These are phyloP conservation scores for Sinella curviseta DNA, from an alignment of 1,140 invertebrate genomes.

Conservation along the genomic window DNA sequence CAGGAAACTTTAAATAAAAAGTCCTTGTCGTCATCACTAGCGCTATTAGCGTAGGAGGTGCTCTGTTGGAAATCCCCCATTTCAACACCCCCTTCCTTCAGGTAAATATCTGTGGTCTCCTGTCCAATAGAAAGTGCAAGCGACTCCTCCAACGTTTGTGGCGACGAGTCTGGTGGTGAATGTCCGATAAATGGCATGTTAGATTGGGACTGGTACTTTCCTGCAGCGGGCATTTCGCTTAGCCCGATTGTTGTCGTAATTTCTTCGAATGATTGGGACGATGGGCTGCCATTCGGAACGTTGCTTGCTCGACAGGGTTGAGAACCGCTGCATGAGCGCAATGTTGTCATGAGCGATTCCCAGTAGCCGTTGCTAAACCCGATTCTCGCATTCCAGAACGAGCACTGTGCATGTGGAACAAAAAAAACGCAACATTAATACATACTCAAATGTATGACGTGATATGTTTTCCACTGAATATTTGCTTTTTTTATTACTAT, in stretches of 20 bases:
- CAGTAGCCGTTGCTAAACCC: constrained; percentile 43
- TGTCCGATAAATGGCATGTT: background rate
- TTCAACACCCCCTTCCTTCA: background rate
- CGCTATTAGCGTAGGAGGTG: background rate
- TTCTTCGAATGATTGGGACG: background rate
- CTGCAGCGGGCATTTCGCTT: background rate
- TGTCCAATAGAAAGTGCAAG: background rate
- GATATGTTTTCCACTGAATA: too few species aligned
- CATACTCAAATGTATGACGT: background rate
- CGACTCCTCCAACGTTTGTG: background rate
- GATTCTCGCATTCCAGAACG: constrained; percentile 40
- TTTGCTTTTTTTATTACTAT: too few species aligned
- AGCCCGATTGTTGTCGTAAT: background rate
- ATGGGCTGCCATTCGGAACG: background rate
- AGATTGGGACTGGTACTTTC: background rate
- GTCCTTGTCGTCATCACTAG: background rate
- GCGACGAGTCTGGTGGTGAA: background rate
- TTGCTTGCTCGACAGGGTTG: background rate
- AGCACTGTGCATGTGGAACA: constrained; percentile 27
- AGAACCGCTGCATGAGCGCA: constrained; percentile 7
- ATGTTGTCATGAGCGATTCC: constrained; percentile 29
- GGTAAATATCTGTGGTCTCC: background rate
- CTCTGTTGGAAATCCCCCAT: too few species aligned
- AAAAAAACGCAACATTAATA: background rate
- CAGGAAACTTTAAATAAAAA: background rate